Percentiles rank a stretch among this genome's conserved stretches.
phyloP scores from a whole-genome alignment of 2,888 invertebrate species.

The Athalia rosae region DNA sequence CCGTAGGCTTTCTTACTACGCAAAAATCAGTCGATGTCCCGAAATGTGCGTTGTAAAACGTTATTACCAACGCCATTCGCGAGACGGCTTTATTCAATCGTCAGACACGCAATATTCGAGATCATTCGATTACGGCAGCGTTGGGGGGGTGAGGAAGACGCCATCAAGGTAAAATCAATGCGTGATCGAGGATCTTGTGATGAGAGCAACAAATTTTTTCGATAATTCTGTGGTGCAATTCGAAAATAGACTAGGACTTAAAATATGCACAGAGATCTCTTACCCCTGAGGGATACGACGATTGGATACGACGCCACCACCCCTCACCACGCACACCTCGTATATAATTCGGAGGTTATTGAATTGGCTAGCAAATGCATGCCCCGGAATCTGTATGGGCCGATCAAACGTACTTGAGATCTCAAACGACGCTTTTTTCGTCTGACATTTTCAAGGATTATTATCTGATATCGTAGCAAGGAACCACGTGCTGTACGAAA shows the following conservation, averaged over 20 bases:
- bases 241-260: no score
- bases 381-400: background rate
- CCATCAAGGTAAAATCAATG: background rate
- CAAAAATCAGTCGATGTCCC: no score
- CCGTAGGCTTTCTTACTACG: no score
- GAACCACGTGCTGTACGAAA: constrained; percentile 27
- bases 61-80: background rate
- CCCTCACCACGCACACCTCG: constrained; percentile 11
- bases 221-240: no score
- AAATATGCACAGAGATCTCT: no score
- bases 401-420: background rate
- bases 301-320: constrained; percentile 36
- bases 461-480: background rate
- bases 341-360: background rate
- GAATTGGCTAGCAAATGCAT: background rate
- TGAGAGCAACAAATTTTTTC: no score
- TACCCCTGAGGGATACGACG: background rate
- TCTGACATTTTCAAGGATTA: background rate
- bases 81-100: background rate
- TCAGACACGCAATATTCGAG: constrained; percentile 10
- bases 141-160: background rate
- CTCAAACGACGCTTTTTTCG: background rate
- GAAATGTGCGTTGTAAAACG: no score
- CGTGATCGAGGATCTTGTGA: background rate
- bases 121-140: constrained; percentile 9